Evolutionary conservation across 2,888 invertebrate genomes (phyloP), one percentile per base, ranked within the genome.

Genomic region (Campopleginae sp.): DNA sequence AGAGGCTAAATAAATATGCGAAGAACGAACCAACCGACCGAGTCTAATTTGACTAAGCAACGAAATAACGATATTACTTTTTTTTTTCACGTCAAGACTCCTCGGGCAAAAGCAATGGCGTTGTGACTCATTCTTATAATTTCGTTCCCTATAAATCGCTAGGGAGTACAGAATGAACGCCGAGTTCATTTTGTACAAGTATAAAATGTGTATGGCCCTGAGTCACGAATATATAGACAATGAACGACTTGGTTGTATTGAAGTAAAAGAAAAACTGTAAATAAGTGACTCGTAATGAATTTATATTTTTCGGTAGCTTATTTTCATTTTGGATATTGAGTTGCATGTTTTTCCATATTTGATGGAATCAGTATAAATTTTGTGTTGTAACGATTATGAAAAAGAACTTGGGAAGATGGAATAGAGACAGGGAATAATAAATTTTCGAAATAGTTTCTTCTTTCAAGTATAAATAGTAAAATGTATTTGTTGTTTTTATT

Each of bases 401-500:
- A 72, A 19, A 19, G 61, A 44, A 6, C 63, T 46, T 7, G 46
- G 19, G 27, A 74, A 33, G 27, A 14, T 58, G n/a, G 17, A 58
- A 17, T 7, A 5, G 4, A 58, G 23, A 31, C 23, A 33, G 12
- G 42, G 72, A 58, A 74, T 19, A 7, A 27, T 54, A 19, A 74
- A 58, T 1, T 23, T 14, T 58, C 19, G 0, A n/a, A 14, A 31
- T 75, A n/a, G 8, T 63, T 19, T 2, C 8, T 1, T 81, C 79
- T 84, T 80, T 77, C 54, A 82, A 75, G 76, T 85, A 91, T 92
- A 91, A 92, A 92, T 91, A 92, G 85, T 89, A 89, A 87, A 89
- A 89, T 90, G 88, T 91, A 91, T 92, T 91, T 77, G n/a, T 79
- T 46, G 44, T 78, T 68, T 51, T 63, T 44, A 46, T 92, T 91